Conservation (phyloP, 2,113 vertebrate species). For the Catharus minimus region DNA sequence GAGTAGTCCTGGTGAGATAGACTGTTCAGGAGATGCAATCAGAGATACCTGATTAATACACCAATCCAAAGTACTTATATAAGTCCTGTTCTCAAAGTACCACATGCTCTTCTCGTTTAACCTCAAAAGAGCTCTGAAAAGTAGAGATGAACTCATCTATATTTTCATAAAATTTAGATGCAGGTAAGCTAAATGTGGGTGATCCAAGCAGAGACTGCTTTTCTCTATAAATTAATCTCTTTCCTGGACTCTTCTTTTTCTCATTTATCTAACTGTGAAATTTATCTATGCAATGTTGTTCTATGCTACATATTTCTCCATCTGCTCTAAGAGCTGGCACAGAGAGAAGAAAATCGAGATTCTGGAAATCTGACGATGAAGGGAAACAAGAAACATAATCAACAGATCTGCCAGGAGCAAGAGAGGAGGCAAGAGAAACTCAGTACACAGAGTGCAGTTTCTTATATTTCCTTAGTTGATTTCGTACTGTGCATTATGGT, state of each 20-base stretch:
- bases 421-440: not conserved
- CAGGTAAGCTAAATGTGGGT: not conserved
- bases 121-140: not conserved
- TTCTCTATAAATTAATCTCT: not conserved
- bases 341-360: not conserved
- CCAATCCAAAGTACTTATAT: not conserved
- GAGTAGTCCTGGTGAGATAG: not conserved
- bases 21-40: not conserved
- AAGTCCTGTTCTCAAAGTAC: not conserved
- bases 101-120: not conserved
- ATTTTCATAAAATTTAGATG: not conserved
- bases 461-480: not conserved
- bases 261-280: not conserved
- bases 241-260: not conserved
- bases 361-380: not conserved
- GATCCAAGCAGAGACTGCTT: not conserved
- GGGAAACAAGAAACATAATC: not conserved
- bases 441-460: not conserved
- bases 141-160: not conserved
- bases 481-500: not conserved
- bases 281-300: not conserved
- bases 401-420: not conserved
- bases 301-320: not conserved
- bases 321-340: not conserved
- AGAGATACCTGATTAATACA: not conserved